A percentile compares a stretch with the other conserved stretches of the same genome.
phyloP scores from a whole-genome alignment of 2,888 invertebrate genomes.

The Epistrophe eligans region DNA sequence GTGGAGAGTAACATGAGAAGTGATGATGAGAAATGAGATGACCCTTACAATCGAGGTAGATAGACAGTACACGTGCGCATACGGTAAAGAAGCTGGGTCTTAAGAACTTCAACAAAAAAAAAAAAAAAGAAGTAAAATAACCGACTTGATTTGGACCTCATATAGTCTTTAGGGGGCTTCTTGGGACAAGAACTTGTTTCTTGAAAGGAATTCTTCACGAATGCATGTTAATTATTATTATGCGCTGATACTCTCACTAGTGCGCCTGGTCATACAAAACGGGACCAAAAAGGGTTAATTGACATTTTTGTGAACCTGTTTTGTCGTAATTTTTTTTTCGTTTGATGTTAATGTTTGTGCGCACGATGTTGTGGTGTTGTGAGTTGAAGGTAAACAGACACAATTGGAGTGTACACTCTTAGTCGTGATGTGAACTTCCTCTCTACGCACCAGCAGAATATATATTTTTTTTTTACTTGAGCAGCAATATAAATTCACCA shows the following conservation, averaged over 20 bases:
- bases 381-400: constrained; percentile 62
- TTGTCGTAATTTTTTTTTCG: constrained; percentile 4
- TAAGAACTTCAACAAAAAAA: not conserved
- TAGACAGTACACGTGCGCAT: constrained; percentile 67
- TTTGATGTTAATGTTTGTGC: constrained; percentile 25
- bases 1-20: constrained; percentile 60
- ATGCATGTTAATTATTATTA: constrained; percentile 25
- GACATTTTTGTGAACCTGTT: constrained; percentile 65
- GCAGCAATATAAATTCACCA: constrained; percentile 39
- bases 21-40: constrained; percentile 23
- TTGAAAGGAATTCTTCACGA: constrained; percentile 13
- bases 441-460: constrained; percentile 41
- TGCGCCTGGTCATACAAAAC: constrained; percentile 63
- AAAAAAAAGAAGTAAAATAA: constrained; percentile 13
- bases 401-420: constrained; percentile 31
- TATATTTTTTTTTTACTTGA: not conserved
- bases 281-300: constrained; percentile 64
- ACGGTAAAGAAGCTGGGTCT: constrained; percentile 17
- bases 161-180: not conserved
- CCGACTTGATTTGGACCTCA: constrained; percentile 38
- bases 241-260: constrained; percentile 55
- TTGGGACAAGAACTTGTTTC: constrained; percentile 55
- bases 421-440: constrained; percentile 43
- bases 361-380: constrained; percentile 28
- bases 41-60: constrained; percentile 5